phyloP scores from a whole-genome alignment of 2,888 invertebrate species.

The Tupiocoris notatus region DNA sequence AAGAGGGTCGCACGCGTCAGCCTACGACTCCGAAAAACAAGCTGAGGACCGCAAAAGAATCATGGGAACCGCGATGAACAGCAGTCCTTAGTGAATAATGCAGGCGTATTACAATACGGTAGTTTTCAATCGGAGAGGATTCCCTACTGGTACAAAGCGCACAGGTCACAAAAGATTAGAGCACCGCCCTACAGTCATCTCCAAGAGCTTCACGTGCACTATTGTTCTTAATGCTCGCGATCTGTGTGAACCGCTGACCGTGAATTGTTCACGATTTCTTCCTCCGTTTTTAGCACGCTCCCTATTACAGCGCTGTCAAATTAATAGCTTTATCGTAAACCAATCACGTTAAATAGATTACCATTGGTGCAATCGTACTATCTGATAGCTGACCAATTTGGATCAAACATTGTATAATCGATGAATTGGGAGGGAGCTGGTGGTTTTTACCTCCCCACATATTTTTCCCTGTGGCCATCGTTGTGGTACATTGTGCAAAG shows the following conservation, averaged over 20 bases:
- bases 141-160: not conserved
- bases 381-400: no score
- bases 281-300: no score
- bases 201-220: slow-evolving; percentile 4
- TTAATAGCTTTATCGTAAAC: not conserved
- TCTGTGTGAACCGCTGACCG: slow-evolving; percentile 6
- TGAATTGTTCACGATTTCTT: not conserved
- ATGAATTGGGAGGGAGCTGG: no score
- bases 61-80: slow-evolving; percentile 3
- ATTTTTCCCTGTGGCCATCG: no score
- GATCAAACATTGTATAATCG: no score
- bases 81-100: not conserved
- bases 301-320: not conserved
- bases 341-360: not conserved
- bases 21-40: not conserved
- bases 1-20: slow-evolving; percentile 1
- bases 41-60: not conserved
- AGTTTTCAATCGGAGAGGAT: no score
- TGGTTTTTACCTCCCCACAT: no score
- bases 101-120: not conserved
- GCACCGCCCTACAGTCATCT: not conserved
- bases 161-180: not conserved
- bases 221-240: slow-evolving; percentile 7
- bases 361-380: not conserved
- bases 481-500: no score